Evolutionary conservation across 2,113 vertebrate genomes (phyloP).

Genomic region (Physeter macrocephalus): DNA sequence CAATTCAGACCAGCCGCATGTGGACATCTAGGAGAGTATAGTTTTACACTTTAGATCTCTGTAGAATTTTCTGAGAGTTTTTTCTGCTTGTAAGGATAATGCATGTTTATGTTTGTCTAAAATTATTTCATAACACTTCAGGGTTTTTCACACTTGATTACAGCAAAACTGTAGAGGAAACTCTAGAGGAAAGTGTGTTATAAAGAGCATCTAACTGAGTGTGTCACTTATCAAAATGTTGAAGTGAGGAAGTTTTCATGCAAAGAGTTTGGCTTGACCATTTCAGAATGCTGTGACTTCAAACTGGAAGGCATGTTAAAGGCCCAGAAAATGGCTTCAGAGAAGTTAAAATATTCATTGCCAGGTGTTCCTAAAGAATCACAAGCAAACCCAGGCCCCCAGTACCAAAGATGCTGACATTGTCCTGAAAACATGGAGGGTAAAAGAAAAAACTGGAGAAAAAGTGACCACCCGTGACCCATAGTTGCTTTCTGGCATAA

Average conservation of each 20-base stretch:
- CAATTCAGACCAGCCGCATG: not conserved
- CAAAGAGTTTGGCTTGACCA: not conserved
- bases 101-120: not conserved
- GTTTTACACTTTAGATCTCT: not conserved
- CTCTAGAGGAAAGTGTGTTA: not conserved
- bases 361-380: not conserved
- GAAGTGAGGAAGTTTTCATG: not conserved
- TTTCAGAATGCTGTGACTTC: not conserved
- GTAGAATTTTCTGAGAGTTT: not conserved
- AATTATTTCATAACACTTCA: not conserved
- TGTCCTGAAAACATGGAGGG: not conserved
- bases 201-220: not conserved
- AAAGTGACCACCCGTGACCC: not conserved
- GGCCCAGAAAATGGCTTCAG: not conserved
- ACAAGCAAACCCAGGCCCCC: not conserved
- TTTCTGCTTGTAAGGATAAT: not conserved
- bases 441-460: not conserved
- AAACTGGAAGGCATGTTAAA: not conserved
- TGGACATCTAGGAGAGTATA: not conserved
- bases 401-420: not conserved
- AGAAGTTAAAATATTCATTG: not conserved
- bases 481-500: not conserved
- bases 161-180: not conserved
- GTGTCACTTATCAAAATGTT: not conserved
- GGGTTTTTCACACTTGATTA: not conserved